phyloP scores from a whole-genome alignment of 35 echinoderm and acorn worm species.

The Lytechinus variegatus region DNA sequence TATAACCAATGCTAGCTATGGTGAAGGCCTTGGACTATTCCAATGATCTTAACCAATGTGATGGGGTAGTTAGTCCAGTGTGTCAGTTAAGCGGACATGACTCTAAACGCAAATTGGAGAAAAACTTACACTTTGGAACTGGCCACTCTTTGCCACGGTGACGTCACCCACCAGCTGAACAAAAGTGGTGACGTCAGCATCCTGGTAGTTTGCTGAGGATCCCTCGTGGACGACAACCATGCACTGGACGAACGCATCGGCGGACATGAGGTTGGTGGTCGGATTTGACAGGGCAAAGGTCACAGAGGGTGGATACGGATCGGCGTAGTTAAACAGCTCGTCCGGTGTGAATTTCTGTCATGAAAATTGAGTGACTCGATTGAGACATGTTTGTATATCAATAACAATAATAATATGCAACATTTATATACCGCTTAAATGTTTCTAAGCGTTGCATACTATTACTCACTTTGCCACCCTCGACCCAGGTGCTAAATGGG shows the following conservation, averaged over 20 bases:
- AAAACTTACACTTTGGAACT: conserved; percentile 35
- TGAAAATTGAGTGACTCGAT: not conserved
- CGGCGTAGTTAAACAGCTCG: not conserved
- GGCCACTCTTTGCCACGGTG: conserved; percentile 14
- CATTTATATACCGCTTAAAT: no score
- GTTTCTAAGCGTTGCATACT: no score
- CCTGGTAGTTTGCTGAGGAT: not conserved
- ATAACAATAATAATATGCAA: no score
- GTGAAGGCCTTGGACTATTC: no score
- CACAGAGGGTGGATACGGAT: conserved; percentile 5
- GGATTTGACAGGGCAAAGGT: not conserved
- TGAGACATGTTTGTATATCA: no score
- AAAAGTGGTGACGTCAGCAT: not conserved
- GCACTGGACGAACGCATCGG: conserved; percentile 28
- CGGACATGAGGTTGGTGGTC: not conserved
- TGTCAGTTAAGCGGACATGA: no score
- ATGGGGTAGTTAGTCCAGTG: no score
- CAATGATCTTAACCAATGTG: no score
- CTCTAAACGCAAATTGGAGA: no score
- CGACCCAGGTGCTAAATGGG: no score
- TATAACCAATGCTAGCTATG: no score
- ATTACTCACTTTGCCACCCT: no score
- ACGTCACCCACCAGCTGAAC: conserved; percentile 42
- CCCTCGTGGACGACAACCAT: conserved; percentile 34
- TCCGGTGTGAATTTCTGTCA: conserved; percentile 24